A percentile compares a stretch with the other conserved stretches of the same genome.
phyloP scores from a whole-genome alignment of 1,140 invertebrate genomes.

The Diorhabda elongata region DNA sequence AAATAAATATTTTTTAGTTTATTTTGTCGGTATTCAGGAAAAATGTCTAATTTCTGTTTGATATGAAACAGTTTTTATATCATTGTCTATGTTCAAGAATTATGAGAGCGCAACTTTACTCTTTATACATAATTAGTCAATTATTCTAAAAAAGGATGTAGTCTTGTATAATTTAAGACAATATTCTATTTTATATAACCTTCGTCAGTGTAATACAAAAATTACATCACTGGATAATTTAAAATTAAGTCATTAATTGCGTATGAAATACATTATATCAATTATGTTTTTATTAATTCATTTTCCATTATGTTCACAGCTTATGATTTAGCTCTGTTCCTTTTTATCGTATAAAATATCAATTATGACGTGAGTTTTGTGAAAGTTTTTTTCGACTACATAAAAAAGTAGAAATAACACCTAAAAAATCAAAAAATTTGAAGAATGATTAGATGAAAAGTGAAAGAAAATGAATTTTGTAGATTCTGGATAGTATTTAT shows the following conservation, averaged over 20 bases:
- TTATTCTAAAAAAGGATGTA: conserved; percentile 12
- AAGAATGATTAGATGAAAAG: no score
- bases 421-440: no score
- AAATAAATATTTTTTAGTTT: no score
- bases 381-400: no score
- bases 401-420: no score
- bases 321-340: no score
- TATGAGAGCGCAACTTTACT: conserved; percentile 13
- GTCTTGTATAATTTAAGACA: conserved; percentile 16
- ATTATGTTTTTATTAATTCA: neutral
- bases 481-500: no score
- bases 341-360: no score
- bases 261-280: neutral
- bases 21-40: neutral
- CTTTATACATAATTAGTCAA: conserved; percentile 14
- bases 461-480: no score
- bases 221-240: neutral
- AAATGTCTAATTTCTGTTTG: conserved; percentile 4
- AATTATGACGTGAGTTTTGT: no score
- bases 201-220: neutral
- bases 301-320: no score
- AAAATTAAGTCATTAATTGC: neutral
- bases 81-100: conserved; percentile 13
- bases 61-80: neutral
- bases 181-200: neutral